These are phyloP conservation scores for Aethina tumida DNA, from an alignment of 1,140 invertebrate genomes.

Conservation along the genomic window DNA sequence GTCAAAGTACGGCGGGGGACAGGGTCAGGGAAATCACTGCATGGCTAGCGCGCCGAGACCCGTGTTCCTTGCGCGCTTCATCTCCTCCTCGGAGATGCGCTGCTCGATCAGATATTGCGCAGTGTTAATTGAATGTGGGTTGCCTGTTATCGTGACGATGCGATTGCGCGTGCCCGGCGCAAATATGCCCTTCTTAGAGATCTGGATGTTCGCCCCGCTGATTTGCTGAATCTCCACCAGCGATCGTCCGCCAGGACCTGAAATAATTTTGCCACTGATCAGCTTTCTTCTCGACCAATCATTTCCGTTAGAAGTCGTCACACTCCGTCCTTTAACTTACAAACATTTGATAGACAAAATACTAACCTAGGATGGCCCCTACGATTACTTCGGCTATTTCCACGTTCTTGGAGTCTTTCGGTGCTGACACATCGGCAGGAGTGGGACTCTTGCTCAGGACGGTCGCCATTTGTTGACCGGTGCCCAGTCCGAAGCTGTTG, in stretches of 20 bases:
- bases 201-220: slow-evolving; percentile 94
- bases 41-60: slow-evolving; percentile 57
- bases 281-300: neutral
- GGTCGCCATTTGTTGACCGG: slow-evolving; percentile 56
- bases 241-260: slow-evolving; percentile 84
- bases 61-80: slow-evolving; percentile 83
- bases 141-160: slow-evolving; percentile 91
- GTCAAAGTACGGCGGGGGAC: neutral
- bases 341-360: neutral
- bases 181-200: slow-evolving; percentile 96
- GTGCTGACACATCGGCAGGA: slow-evolving; percentile 56
- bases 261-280: slow-evolving; percentile 6
- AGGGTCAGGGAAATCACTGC: slow-evolving; percentile 30
- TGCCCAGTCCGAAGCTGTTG: slow-evolving; percentile 71
- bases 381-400: slow-evolving; percentile 93
- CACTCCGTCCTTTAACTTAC: neutral
- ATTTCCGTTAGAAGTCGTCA: neutral
- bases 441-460: slow-evolving; percentile 80
- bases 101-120: slow-evolving; percentile 93
- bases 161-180: slow-evolving; percentile 93
- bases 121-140: slow-evolving; percentile 73
- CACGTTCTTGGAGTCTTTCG: slow-evolving; percentile 75
- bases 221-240: slow-evolving; percentile 94
- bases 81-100: slow-evolving; percentile 89
- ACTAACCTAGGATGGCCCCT: slow-evolving; percentile 83